phyloP scores from a whole-genome alignment of 2,797 vertebrate species.

The Pteronotus mesoamericanus region DNA sequence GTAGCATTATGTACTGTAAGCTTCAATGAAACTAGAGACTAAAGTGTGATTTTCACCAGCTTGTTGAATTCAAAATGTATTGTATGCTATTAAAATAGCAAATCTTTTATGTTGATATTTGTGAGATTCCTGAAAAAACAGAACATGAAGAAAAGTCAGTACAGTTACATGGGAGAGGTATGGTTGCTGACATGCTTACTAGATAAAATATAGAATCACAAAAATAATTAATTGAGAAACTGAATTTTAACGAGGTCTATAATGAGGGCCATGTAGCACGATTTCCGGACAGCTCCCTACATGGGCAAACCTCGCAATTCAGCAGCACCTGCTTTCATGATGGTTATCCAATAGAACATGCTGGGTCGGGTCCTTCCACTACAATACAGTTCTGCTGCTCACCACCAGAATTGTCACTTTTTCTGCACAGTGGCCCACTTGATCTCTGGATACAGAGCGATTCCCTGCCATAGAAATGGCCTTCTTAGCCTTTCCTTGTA shows the following conservation, averaged over 20 bases:
- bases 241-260: neutral
- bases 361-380: neutral
- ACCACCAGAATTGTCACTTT: neutral
- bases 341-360: neutral
- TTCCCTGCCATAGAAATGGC: neutral
- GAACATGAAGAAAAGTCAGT: neutral
- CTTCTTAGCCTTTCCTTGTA: neutral
- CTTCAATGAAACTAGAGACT: slow-evolving; percentile 45
- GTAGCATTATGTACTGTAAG: slow-evolving; percentile 25
- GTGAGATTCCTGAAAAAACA: neutral
- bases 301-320: neutral
- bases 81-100: slow-evolving; percentile 32
- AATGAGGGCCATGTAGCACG: neutral
- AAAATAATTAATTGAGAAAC: neutral
- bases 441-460: neutral
- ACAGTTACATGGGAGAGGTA: neutral
- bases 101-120: slow-evolving; percentile 45
- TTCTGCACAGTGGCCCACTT: neutral
- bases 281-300: neutral
- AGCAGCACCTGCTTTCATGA: neutral
- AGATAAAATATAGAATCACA: neutral
- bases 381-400: neutral
- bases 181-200: neutral
- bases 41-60: slow-evolving; percentile 15
- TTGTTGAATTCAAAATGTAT: slow-evolving; percentile 34